These are phyloP conservation scores for Rattus rattus DNA, from an alignment of 2,113 vertebrate genomes.

Conservation along the genomic window DNA sequence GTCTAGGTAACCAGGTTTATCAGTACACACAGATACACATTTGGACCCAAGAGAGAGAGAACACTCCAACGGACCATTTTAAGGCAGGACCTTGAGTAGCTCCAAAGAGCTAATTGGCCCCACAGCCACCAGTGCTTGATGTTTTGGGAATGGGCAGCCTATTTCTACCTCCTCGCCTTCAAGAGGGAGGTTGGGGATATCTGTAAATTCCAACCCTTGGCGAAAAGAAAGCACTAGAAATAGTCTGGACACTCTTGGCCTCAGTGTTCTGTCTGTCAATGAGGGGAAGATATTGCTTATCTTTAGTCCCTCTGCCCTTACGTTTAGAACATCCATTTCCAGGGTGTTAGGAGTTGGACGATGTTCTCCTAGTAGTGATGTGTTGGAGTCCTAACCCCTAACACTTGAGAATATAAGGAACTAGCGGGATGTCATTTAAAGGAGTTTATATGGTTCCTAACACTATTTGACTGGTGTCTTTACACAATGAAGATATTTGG, in stretches of 20 bases:
- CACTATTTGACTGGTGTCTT: not conserved
- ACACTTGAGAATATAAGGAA: not conserved
- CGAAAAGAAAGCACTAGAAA: not conserved
- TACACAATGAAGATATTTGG: not conserved
- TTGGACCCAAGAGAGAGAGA: slow-evolving; percentile 8
- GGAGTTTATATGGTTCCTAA: not conserved
- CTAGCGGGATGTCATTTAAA: not conserved
- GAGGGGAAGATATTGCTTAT: not conserved
- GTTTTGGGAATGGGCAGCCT: not conserved
- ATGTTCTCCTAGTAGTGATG: not conserved
- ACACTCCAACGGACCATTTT: not conserved
- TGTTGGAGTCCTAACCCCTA: not conserved
- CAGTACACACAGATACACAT: not conserved
- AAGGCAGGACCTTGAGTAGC: not conserved
- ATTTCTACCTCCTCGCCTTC: not conserved
- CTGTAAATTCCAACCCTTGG: not conserved
- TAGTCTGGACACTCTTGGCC: not conserved
- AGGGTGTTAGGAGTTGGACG: not conserved
- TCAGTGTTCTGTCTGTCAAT: not conserved
- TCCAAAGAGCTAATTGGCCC: not conserved
- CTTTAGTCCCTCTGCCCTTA: not conserved
- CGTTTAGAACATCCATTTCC: not conserved
- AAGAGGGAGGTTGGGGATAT: fast-evolving
- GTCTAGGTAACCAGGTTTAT: slow-evolving; percentile 52
- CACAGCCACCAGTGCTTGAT: not conserved